Evolutionary conservation across 2,113 vertebrate genomes (phyloP).

Genomic region (Gadus macrocephalus): DNA sequence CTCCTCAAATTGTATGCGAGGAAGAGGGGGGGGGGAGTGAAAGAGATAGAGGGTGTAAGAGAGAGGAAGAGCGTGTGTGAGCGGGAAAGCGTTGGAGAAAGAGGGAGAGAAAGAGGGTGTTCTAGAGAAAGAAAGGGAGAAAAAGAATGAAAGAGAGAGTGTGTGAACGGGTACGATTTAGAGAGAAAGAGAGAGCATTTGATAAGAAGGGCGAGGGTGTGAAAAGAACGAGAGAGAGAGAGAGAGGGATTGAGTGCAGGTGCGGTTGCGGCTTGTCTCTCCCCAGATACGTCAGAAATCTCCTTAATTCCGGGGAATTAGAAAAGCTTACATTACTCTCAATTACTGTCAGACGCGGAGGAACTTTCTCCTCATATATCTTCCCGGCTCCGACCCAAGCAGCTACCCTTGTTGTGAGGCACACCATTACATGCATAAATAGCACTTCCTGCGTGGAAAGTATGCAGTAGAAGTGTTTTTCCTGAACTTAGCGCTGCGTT

Average conservation of each 20-base stretch:
- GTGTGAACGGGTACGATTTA: slow-evolving; percentile 25
- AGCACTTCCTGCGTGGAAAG: no score
- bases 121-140: slow-evolving; percentile 6
- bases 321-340: slow-evolving; percentile 56
- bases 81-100: neutral
- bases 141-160: neutral
- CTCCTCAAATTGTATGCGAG: neutral
- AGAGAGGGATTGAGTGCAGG: slow-evolving; percentile 36
- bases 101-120: neutral
- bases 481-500: slow-evolving; percentile 9
- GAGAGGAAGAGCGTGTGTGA: neutral
- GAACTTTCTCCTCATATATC: neutral
- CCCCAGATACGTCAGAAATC: slow-evolving; percentile 53
- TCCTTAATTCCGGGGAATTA: slow-evolving; percentile 53
- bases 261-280: slow-evolving; percentile 53
- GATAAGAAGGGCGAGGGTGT: slow-evolving; percentile 16
- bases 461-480: no score
- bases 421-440: no score
- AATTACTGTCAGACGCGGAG: slow-evolving; percentile 56
- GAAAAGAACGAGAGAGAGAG: neutral
- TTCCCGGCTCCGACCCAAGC: no score
- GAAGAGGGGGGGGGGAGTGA: slow-evolving; percentile 21
- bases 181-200: slow-evolving; percentile 1
- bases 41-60: slow-evolving; percentile 28
- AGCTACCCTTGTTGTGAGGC: no score